A percentile compares a stretch with the other conserved stretches of the same genome.
Conservation (phyloP, 1,140 invertebrate species). For the Drosophila nebulosa region DNA sequence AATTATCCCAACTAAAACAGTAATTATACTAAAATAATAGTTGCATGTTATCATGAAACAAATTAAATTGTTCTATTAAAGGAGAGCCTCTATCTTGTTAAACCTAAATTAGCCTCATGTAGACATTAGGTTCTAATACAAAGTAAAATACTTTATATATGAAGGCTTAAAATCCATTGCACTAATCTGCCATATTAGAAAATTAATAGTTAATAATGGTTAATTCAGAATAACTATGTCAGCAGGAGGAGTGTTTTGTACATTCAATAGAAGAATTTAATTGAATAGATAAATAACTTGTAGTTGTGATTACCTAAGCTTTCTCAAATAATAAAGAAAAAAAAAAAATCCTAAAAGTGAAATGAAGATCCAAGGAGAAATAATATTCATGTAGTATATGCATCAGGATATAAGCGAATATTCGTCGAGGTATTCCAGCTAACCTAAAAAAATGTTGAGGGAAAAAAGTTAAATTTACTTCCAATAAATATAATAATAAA, state of each 20-base stretch:
- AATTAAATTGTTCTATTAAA: constrained; percentile 84
- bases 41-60: constrained; percentile 84
- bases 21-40: constrained; percentile 83
- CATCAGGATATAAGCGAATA: constrained; percentile 88
- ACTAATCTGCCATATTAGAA: constrained; percentile 82
- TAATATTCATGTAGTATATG: constrained; percentile 84
- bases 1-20: constrained; percentile 84
- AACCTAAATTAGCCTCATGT: constrained; percentile 82
- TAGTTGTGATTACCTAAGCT: constrained; percentile 80
- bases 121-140: constrained; percentile 82
- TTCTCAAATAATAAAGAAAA: constrained; percentile 83
- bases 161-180: constrained; percentile 83
- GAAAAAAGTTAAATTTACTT: constrained; percentile 89
- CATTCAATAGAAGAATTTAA: constrained; percentile 84
- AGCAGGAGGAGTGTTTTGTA: constrained; percentile 82
- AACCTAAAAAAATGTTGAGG: constrained; percentile 82
- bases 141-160: constrained; percentile 83
- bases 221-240: constrained; percentile 83
- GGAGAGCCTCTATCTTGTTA: constrained; percentile 83
- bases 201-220: constrained; percentile 82
- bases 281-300: constrained; percentile 80
- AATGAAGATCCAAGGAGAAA: constrained; percentile 85
- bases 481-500: constrained; percentile 85
- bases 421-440: constrained; percentile 87
- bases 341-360: constrained; percentile 82